Percentiles rank a stretch among this genome's conserved stretches.
phyloP scores from a whole-genome alignment of 2,797 vertebrate genomes.

The Lithobates sylvaticus region DNA sequence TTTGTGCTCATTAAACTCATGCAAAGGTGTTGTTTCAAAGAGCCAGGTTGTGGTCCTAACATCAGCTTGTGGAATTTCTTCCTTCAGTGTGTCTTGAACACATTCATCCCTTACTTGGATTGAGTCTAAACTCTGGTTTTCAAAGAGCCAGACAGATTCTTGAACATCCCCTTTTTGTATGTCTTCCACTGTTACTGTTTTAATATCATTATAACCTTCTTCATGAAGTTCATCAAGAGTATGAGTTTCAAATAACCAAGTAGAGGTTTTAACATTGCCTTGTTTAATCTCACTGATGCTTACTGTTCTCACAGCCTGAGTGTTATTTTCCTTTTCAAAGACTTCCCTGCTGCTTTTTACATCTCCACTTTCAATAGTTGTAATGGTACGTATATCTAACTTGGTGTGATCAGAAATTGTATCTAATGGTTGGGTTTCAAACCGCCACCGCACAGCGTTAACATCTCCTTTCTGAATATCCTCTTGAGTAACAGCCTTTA shows the following conservation, averaged over 20 bases:
- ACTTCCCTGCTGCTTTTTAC: slow-evolving; percentile 82
- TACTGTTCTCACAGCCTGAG: slow-evolving; percentile 81
- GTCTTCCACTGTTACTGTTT: slow-evolving; percentile 86
- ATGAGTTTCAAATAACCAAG: slow-evolving; percentile 93
- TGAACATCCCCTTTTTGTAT: slow-evolving; percentile 87
- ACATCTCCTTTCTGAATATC: slow-evolving; percentile 91
- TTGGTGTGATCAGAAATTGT: slow-evolving; percentile 82
- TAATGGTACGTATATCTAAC: slow-evolving; percentile 77
- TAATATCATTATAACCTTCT: slow-evolving; percentile 83
- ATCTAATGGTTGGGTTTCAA: slow-evolving; percentile 93
- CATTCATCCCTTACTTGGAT: slow-evolving; percentile 82
- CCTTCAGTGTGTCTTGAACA: slow-evolving; percentile 66
- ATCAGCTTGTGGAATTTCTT: slow-evolving; percentile 87
- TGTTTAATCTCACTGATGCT: slow-evolving; percentile 90
- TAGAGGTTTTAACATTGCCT: slow-evolving; percentile 89
- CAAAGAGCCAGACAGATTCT: slow-evolving; percentile 92
- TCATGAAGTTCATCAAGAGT: slow-evolving; percentile 87
- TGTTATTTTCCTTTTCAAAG: slow-evolving; percentile 81
- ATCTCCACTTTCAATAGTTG: slow-evolving; percentile 85
- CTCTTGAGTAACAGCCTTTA: slow-evolving; percentile 91
- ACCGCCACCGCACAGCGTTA: slow-evolving; percentile 87
- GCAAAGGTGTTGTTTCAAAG: slow-evolving; percentile 92
- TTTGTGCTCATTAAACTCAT: slow-evolving; percentile 85
- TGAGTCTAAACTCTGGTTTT: slow-evolving; percentile 87
- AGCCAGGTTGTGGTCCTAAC: slow-evolving; percentile 92